Evolutionary conservation across 1,140 invertebrate genomes (phyloP).

Genomic region (Drosophila sechellia): DNA sequence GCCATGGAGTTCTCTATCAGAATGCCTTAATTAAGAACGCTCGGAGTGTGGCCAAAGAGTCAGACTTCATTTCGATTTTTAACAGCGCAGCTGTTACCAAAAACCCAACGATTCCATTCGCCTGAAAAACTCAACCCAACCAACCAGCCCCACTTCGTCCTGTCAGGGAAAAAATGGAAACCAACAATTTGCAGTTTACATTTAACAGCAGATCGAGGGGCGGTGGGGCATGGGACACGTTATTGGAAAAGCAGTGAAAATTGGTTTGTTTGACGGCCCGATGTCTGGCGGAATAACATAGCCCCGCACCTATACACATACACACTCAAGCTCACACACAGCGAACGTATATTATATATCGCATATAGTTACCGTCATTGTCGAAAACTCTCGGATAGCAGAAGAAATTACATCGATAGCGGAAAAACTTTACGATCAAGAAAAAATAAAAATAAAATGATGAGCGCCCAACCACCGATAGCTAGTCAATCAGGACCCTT

Average conservation of each 20-base stretch:
- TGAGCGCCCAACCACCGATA: slow-evolving; percentile 6
- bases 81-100: slow-evolving; percentile 57
- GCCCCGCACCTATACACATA: background rate
- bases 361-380: slow-evolving; percentile 46
- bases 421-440: slow-evolving; percentile 1
- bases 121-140: slow-evolving; percentile 4
- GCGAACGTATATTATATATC: slow-evolving; percentile 27
- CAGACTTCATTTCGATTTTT: slow-evolving; percentile 63
- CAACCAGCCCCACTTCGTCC: slow-evolving; percentile 31
- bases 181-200: slow-evolving; percentile 76
- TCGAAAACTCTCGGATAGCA: slow-evolving; percentile 38
- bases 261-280: slow-evolving; percentile 78
- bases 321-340: slow-evolving; percentile 8
- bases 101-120: slow-evolving; percentile 32
- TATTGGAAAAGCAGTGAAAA: slow-evolving; percentile 78
- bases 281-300: slow-evolving; percentile 65
- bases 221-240: slow-evolving; percentile 44
- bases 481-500: slow-evolving; percentile 32
- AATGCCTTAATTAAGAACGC: slow-evolving; percentile 79
- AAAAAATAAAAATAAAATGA: slow-evolving; percentile 10
- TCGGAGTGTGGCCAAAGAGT: slow-evolving; percentile 50
- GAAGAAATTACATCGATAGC: slow-evolving; percentile 33
- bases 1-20: slow-evolving; percentile 60
- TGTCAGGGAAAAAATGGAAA: slow-evolving; percentile 46
- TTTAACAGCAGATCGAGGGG: slow-evolving; percentile 55